These are phyloP conservation scores for Poeciliopsis infans DNA, from an alignment of 2,797 vertebrate species.

Conservation along the genomic window DNA sequence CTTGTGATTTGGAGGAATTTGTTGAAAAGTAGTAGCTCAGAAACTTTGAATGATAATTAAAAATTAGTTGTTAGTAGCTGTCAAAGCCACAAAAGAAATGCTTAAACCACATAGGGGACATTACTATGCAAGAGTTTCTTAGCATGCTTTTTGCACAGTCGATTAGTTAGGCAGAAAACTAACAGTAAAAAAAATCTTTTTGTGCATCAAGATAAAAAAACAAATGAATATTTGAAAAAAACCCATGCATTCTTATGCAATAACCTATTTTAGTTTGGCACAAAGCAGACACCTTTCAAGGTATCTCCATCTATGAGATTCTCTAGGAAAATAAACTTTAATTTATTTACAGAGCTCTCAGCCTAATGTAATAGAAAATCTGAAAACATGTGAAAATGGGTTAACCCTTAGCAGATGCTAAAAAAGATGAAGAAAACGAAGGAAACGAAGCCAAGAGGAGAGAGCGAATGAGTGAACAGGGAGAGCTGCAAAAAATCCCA, in stretches of 20 bases:
- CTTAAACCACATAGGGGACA: constrained; percentile 37
- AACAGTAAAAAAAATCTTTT: constrained; percentile 8
- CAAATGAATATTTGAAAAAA: constrained; percentile 14
- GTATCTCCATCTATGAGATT: constrained; percentile 33
- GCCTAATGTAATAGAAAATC: constrained; percentile 32
- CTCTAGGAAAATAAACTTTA: constrained; percentile 49
- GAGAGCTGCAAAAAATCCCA: constrained; percentile 71
- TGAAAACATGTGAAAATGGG: constrained; percentile 57
- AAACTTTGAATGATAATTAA: not conserved
- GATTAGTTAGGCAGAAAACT: constrained; percentile 30
- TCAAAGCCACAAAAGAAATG: constrained; percentile 22
- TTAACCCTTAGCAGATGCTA: constrained; percentile 52
- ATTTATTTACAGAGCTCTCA: constrained; percentile 41
- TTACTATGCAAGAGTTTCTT: constrained; percentile 42
- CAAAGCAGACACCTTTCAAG: constrained; percentile 46
- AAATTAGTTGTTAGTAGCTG: constrained; percentile 14
- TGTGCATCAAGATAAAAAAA: constrained; percentile 6
- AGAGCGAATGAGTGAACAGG: constrained; percentile 38
- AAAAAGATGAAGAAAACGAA: constrained; percentile 35
- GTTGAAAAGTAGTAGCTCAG: not conserved
- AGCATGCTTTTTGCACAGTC: constrained; percentile 18
- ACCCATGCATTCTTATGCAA: constrained; percentile 14
- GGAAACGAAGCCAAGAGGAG: constrained; percentile 22
- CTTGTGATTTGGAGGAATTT: not conserved
- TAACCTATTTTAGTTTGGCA: constrained; percentile 38